Evolutionary conservation across 2,113 vertebrate genomes (phyloP), one percentile per base, ranked within the genome.

Genomic region (Morone saxatilis): DNA sequence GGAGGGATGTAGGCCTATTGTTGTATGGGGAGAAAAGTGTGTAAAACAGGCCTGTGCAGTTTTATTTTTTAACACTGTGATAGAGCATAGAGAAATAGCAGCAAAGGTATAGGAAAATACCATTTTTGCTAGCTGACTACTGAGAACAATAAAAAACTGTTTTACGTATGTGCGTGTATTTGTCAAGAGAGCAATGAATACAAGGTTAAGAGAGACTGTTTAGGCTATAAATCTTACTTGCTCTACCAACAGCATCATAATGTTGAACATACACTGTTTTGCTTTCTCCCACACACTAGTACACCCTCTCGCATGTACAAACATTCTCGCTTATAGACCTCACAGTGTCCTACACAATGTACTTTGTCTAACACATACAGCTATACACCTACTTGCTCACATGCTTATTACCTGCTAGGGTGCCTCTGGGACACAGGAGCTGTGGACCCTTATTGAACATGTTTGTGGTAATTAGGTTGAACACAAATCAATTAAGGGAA

Each of bases 141-240:
- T 53, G 56, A 62, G 16, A 7, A 68, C 11, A 74, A 68, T n/a
- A 62, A 54, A 51, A 31, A 57, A 41, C 62, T 13, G 31, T 25
- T 48, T 50, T 10, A 40, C 8, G 4, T 53, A 31, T 71, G 40
- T 50, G 65, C 16, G 56, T 10, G 56, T 48, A 76, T 76, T 77
- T 76, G 25, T 77, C 78, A 66, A 59, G 61, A 71, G 45, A 51
- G 22, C 36, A 16, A 12, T 60, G 19, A 61, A 45, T 13, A 71
- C 10, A 17, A 59, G 48, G 65, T 45, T 75, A 54, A n/a, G 50
- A 65, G 57, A 48, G 17, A 70, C 25, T 62, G n/a, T 68, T 53
- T 16, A 36, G 51, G 19, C 71, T 14, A 82, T 82, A 62, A 45
- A 76, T 82, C 57, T 66, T 10, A 65, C 50, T 62, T 40, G 22